These are phyloP conservation scores for Synchiropus splendidus DNA, from an alignment of 2,113 vertebrate species.

Conservation along the genomic window DNA sequence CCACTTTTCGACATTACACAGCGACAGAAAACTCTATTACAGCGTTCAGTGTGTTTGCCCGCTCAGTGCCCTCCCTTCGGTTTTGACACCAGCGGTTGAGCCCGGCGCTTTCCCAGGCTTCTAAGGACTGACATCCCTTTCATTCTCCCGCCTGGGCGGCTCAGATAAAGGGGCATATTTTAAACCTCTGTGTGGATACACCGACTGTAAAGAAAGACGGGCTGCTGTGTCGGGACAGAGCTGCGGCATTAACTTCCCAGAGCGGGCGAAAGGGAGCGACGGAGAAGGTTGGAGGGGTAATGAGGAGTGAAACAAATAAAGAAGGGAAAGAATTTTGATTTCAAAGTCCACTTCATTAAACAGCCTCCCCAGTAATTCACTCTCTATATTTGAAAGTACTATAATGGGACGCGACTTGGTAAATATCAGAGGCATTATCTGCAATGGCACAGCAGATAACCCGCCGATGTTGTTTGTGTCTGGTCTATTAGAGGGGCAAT, in stretches of 20 bases:
- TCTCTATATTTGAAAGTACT: conserved; percentile 2
- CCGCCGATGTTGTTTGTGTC: conserved; percentile 19
- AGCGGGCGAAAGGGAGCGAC: conserved; percentile 4
- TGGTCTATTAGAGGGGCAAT: conserved; percentile 28
- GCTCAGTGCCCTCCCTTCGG: conserved; percentile 44
- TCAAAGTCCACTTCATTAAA: conserved; percentile 30
- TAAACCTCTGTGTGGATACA: conserved; percentile 59
- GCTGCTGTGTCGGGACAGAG: conserved; percentile 36
- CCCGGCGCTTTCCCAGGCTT: conserved; percentile 62
- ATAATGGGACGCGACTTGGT: conserved; percentile 17
- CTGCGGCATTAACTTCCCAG: conserved; percentile 40
- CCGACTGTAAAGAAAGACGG: conserved; percentile 48
- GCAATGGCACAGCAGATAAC: conserved; percentile 24
- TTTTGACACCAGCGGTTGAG: conserved; percentile 52
- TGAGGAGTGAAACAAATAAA: conserved; percentile 23
- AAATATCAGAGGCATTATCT: conserved; percentile 29
- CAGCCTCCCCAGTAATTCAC: conserved; percentile 10
- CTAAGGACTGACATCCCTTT: conserved; percentile 64
- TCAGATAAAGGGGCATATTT: conserved; percentile 70
- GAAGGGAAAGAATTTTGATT: conserved; percentile 12
- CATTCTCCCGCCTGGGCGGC: conserved; percentile 62
- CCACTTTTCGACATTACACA: conserved; percentile 50
- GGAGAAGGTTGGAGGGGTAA: conserved; percentile 6
- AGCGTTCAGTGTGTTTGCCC: conserved; percentile 38
- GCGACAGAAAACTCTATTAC: conserved; percentile 44